Evolutionary conservation across 2,113 vertebrate species (phyloP), one percentile per base, ranked within the genome.

Genomic region (Poeciliopsis occidentalis): DNA sequence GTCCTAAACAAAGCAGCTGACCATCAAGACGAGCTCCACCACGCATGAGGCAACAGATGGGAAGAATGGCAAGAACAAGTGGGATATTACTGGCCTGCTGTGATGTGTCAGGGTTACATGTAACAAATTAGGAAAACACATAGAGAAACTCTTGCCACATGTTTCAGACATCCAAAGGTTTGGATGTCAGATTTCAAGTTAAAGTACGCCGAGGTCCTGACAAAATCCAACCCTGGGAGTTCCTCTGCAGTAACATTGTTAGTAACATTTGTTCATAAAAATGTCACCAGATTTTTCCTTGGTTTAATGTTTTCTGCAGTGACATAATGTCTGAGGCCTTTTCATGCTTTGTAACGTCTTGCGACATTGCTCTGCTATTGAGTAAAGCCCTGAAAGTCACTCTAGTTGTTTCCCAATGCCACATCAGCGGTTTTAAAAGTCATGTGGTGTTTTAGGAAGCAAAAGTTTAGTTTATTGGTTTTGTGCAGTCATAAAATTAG

Each of bases 391-490:
- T 79, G 31, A 72, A 61, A 60, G 71, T 8, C 41, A 8, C 64
- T 19, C 39, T 67, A 39, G 76, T 4, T 65, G 27, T 32, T 73
- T 54, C 22, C 19, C 1, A 79, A 66, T 8, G 39, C 12, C 1
- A 11, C 54, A 57, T 85, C 87, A 89, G 79, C 83, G 73, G 66
- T 65, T 69, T 39, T 5, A 10, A 27, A 24, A 41, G 44, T 69
- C 51, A 70, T 26, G 24, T 60, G 51, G 24, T 73, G 54, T 22
- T 67, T 64, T 54, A 61, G 12, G 27, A 41, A 4, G 26, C 72
- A 41, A 57, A 60, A 29, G 51, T 57, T n/a, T 8, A 24, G 24
- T 57, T 11, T 11, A 57, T 7, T 57, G 24, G 22, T 5, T 57
- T n/a, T 57, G 24, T 57, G 51, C 19, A 10, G 19, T n/a, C 51